A percentile compares a stretch with the other conserved stretches of the same genome.
Conservation (phyloP, 2,113 vertebrate species). For the Halcyon malimbica region DNA sequence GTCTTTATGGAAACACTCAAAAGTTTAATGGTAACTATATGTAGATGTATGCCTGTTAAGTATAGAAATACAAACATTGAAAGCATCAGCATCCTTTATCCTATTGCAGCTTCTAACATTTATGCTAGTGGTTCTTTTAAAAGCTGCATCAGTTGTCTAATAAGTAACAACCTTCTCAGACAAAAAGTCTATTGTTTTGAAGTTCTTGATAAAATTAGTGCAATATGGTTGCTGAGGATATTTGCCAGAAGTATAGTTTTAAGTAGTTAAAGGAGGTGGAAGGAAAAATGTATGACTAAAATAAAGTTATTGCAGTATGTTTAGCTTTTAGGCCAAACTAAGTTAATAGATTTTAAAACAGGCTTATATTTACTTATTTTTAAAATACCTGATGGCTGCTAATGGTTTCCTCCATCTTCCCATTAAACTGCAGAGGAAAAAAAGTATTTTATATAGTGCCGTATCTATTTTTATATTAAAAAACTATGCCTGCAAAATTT, state of each 20-base stretch:
- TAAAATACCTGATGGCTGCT: background rate
- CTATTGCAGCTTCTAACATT: background rate
- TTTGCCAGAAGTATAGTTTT: background rate
- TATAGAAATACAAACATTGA: background rate
- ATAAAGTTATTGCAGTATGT: background rate
- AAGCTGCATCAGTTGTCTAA: background rate
- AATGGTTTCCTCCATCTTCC: background rate
- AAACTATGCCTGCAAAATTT: accelerated
- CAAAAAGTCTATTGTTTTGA: background rate
- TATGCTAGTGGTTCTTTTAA: background rate
- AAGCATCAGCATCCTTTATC: background rate
- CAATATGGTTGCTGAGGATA: background rate
- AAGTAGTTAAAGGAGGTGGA: background rate
- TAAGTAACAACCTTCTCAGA: background rate
- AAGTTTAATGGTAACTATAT: background rate
- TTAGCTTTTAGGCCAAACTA: background rate
- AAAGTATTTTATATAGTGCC: background rate
- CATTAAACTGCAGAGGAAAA: background rate
- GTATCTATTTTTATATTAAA: background rate
- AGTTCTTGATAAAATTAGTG: background rate
- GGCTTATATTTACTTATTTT: background rate
- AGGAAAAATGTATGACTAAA: background rate
- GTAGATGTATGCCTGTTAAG: background rate
- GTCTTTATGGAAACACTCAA: background rate
- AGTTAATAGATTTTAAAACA: background rate